A percentile compares a stretch with the other conserved stretches of the same genome.
Conservation (phyloP, 2,888 invertebrate genomes). For the Homarus gammarus region DNA sequence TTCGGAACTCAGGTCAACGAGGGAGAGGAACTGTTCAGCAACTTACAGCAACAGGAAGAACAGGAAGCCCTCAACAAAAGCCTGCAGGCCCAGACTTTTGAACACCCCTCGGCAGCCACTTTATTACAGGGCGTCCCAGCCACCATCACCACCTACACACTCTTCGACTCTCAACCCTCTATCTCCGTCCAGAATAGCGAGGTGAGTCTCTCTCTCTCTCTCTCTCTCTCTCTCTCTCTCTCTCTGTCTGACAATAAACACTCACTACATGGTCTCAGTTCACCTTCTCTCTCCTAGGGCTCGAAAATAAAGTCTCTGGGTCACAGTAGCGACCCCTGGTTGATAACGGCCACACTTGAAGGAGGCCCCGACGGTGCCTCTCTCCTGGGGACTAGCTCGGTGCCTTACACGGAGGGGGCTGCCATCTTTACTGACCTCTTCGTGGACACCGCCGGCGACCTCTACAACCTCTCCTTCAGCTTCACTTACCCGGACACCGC, state of each 20-base stretch:
- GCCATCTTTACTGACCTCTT: slow-evolving; percentile 45
- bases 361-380: not conserved
- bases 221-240: not conserved
- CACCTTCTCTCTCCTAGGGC: too few species aligned
- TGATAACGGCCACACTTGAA: slow-evolving; percentile 12
- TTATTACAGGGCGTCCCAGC: not conserved
- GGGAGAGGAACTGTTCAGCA: slow-evolving; percentile 38
- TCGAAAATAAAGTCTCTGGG: slow-evolving; percentile 15
- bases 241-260: not conserved
- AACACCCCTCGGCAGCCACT: not conserved
- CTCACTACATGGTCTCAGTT: not conserved
- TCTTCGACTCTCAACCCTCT: not conserved
- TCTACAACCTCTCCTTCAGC: slow-evolving; percentile 31
- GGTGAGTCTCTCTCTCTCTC: slow-evolving; percentile 35
- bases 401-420: slow-evolving; percentile 28
- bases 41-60: slow-evolving; percentile 46
- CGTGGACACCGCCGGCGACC: slow-evolving; percentile 11
- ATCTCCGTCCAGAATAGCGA: slow-evolving; percentile 31
- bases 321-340: slow-evolving; percentile 39
- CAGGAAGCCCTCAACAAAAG: not conserved
- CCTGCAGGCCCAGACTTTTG: not conserved
- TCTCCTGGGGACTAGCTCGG: slow-evolving; percentile 21
- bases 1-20: slow-evolving; percentile 3
- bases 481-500: slow-evolving; percentile 13
- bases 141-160: not conserved